phyloP scores from a whole-genome alignment of 2,113 vertebrate species.

The Aix galericulata region DNA sequence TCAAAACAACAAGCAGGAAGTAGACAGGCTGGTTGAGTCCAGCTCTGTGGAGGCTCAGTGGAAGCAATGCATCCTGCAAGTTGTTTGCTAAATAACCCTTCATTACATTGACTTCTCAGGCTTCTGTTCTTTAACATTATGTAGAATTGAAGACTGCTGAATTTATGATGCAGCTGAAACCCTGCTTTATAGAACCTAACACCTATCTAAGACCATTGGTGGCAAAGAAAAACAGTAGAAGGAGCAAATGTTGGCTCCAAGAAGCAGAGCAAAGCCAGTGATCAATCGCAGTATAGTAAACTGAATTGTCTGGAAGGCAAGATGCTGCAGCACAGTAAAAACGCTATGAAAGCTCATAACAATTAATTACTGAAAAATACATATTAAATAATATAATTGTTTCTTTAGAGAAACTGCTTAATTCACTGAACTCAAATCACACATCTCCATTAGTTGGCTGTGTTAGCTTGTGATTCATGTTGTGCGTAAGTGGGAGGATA shows the following conservation, averaged over 20 bases:
- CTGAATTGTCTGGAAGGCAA: not conserved
- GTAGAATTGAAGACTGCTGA: not conserved
- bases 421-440: not conserved
- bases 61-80: not conserved
- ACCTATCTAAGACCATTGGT: not conserved
- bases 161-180: not conserved
- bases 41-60: not conserved
- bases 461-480: not conserved
- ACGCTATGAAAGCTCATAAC: not conserved
- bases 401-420: not conserved
- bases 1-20: slow-evolving; percentile 21
- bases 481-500: not conserved
- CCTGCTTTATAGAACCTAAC: not conserved
- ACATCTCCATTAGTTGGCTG: not conserved
- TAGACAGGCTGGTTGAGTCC: not conserved
- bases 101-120: not conserved
- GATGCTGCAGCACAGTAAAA: not conserved
- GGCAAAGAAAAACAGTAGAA: not conserved
- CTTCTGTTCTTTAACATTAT: not conserved
- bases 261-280: not conserved
- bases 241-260: not conserved
- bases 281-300: not conserved
- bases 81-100: slow-evolving; percentile 2
- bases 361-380: not conserved
- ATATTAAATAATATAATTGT: not conserved